These are phyloP conservation scores for Meiosimyza decipiens DNA, from an alignment of 2,888 invertebrate genomes.

Conservation along the genomic window DNA sequence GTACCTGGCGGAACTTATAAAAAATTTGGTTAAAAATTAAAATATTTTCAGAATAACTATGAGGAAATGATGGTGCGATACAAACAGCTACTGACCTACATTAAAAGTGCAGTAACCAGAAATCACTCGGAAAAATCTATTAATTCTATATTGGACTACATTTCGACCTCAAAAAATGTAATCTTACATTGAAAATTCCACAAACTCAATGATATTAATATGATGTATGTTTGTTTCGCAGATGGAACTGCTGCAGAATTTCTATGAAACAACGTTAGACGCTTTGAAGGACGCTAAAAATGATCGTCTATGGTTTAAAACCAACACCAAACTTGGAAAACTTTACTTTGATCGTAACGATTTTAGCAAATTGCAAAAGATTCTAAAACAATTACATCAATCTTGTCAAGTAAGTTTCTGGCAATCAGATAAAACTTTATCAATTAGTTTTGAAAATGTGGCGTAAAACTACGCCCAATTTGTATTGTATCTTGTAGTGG, in stretches of 20 bases:
- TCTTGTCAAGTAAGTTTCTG: constrained; percentile 78
- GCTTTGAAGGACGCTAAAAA: constrained; percentile 98
- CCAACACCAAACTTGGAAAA: constrained; percentile 98
- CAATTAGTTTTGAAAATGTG: no score
- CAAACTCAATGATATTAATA: constrained; percentile 15
- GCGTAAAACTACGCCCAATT: no score
- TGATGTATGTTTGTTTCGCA: constrained; percentile 61
- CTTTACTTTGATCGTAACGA: constrained; percentile 97
- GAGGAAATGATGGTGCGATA: constrained; percentile 96
- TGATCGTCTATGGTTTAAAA: constrained; percentile 99
- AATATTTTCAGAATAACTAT: constrained; percentile 79
- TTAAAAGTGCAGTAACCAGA: constrained; percentile 98
- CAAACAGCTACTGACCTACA: constrained; percentile 96
- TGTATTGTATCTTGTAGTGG: no score
- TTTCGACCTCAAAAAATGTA: constrained; percentile 98
- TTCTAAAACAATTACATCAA: constrained; percentile 95
- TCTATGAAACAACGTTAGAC: constrained; percentile 96
- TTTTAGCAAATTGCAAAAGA: constrained; percentile 93
- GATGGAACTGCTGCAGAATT: constrained; percentile 98
- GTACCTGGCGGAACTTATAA: constrained; percentile 48
- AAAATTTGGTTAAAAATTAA: constrained; percentile 46
- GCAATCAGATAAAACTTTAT: no score
- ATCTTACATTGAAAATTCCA: neutral
- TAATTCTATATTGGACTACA: constrained; percentile 98
- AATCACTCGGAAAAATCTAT: constrained; percentile 99